Base-by-base conservation (phyloP, 2,888 invertebrate genomes). In the Mythimna pallens region DNA sequence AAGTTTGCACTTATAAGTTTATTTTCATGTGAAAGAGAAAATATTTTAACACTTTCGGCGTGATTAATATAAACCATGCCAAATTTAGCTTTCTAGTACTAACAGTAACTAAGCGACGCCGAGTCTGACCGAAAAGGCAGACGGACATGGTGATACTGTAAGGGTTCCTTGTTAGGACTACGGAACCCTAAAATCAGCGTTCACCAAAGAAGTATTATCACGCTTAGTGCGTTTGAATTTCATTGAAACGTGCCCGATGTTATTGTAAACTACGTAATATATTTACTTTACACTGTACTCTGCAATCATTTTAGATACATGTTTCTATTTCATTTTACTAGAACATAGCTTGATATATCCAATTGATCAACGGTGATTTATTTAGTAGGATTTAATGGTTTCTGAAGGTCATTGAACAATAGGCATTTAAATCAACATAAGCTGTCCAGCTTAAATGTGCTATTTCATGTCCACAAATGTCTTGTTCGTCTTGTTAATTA, bases 221-320 rank as follows among this genome's bases (percentile, higher is more conserved):
- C 43, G 64, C 50, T 47, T 47, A 17, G 30, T 30, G 10, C 7
- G 30, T 14, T 17, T 14, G 10, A 43, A 22, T 66, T 43, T 12
- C 22, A 34, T 20, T 20, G 17, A 20, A 57, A 78, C 22, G 64
- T 78, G 55, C 6, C 17, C 25, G 43, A 59, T 54, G 5, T 34
- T 50, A 40, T 47, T n/a, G n/a, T 30, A 43, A 17, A 52, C 43
- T 9, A 34, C 30, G 17, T 34, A 52, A n/a, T n/a, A 57, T 25
- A 17, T 54, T 12, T 22, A 43, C 43, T 14, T 43, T 36, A 50
- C 7, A 50, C n/a, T 50, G 20, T 50, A 50, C n/a, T 50, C 50
- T 50, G 50, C 50, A 8, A 20, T 50, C 6, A 50, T 50, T 17
- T 30, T 55, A 55, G 2, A 2, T 30, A 14, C 25, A 25, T 1